Evolutionary conservation across 2,797 vertebrate species (phyloP).

Genomic region (Platalea minor): DNA sequence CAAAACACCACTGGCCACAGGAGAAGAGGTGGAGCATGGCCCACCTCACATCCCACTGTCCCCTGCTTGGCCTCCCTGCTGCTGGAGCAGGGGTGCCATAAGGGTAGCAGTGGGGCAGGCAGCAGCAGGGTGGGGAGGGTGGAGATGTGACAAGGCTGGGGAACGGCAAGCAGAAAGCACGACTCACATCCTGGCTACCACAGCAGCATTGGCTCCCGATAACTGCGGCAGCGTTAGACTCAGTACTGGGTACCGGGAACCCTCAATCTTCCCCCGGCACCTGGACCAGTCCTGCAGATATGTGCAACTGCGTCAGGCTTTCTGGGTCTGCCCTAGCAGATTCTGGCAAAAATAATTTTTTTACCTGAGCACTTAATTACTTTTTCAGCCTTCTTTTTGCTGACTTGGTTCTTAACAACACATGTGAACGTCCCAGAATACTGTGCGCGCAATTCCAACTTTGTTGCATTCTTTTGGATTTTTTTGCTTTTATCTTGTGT

Average conservation of each 20-base stretch:
- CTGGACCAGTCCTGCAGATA: not conserved
- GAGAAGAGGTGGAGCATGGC: not conserved
- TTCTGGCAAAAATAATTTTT: not conserved
- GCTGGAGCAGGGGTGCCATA: not conserved
- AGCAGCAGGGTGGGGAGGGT: not conserved
- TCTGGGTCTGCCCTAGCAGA: not conserved
- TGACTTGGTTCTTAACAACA: not conserved
- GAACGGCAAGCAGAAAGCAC: not conserved
- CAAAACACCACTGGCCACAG: fast-evolving
- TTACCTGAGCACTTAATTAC: slow-evolving; percentile 49
- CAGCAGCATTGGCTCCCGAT: not conserved
- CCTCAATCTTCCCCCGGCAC: not conserved
- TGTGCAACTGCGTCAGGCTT: not conserved
- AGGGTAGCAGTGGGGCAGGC: not conserved
- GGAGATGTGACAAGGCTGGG: not conserved
- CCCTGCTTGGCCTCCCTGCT: fast-evolving
- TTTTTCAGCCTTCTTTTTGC: not conserved
- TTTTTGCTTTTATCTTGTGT: not conserved
- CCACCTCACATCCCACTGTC: not conserved
- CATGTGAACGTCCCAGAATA: not conserved
- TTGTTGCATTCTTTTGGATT: not conserved
- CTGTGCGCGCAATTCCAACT: not conserved
- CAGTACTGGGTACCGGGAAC: not conserved
- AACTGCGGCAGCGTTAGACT: not conserved
- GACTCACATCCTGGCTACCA: not conserved